Base-by-base conservation (phyloP, 1,140 invertebrate genomes). In the Pogonus chalceus region DNA sequence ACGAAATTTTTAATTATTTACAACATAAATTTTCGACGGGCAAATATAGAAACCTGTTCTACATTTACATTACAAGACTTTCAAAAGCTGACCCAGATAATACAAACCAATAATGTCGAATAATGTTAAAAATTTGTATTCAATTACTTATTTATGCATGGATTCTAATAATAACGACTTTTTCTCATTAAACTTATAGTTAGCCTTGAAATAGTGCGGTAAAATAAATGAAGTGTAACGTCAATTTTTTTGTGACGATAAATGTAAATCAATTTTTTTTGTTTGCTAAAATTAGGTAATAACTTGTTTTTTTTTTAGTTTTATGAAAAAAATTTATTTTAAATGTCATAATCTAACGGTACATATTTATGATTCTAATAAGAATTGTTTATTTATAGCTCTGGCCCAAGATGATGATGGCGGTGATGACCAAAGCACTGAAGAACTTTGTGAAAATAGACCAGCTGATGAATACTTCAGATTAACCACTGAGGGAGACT, bases 391-490 rank as follows among this genome's bases (percentile, higher is more conserved):
- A 14, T 51, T 60, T 64, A 1, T 51, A 70, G 68, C 59, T 35
- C 62, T 59, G 53, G 67, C 68, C 18, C 84, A 88, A 65, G 84
- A 86, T 2, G 81, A 79, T 20, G 68, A 65, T 14, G 80, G 80
- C 48, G 78, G 78, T 20, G 76, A 76, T 16, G 84, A 87, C 35
- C 74, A 80, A 51, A 87, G 81, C 61, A 78, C 88, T 14, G 90
- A 92, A 64, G 84, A 92, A 69, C 77, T 92, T 14, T 94, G 90
- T 67, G 81, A 87, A 56, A 85, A 87, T 62, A 79, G 90, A 63
- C 86, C 88, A 1, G 85, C 84, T 20, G 88, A 92, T 63, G 90
- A 94, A 69, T 93, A 92, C 74, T 93, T 93, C 78, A 80, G 90
- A 53, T 73, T 92, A 61, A 82, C 82, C 53, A 81, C 82, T 20